Evolutionary conservation across 1,140 invertebrate genomes (phyloP).

Genomic region (Wiebesia pumilae): DNA sequence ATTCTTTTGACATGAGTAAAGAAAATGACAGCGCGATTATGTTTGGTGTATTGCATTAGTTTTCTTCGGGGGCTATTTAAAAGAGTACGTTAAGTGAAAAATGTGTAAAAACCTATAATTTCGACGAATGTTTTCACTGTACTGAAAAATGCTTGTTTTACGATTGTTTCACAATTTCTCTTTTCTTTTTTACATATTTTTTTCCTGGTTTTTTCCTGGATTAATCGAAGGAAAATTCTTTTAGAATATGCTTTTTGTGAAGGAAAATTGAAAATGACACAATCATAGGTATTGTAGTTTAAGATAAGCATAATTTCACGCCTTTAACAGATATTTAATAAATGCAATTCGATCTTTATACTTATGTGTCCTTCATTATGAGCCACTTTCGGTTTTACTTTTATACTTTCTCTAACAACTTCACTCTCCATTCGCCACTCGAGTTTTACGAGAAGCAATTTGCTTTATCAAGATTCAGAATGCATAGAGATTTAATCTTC

Average conservation of each 20-base stretch:
- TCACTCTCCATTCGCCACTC: background rate
- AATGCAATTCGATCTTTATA: conserved; percentile 21
- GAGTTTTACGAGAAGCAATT: conserved; percentile 42
- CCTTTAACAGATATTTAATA: background rate
- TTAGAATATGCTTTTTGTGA: background rate
- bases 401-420: conserved; percentile 24
- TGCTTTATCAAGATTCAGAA: conserved; percentile 44
- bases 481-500: conserved; percentile 44
- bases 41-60: background rate
- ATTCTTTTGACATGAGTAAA: background rate
- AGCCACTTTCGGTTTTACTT: conserved; percentile 27
- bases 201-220: background rate
- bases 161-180: too few relatives aligned
- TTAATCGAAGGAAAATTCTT: background rate
- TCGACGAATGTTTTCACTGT: background rate
- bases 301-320: background rate
- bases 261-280: background rate
- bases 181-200: background rate
- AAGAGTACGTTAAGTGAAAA: background rate
- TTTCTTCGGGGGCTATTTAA: background rate
- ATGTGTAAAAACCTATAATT: background rate
- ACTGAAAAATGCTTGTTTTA: background rate
- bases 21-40: background rate
- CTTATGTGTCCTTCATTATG: conserved; percentile 5
- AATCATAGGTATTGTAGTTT: background rate